These are phyloP conservation scores for Chrysopilus asiliformis DNA, from an alignment of 2,888 invertebrate species.

Conservation along the genomic window DNA sequence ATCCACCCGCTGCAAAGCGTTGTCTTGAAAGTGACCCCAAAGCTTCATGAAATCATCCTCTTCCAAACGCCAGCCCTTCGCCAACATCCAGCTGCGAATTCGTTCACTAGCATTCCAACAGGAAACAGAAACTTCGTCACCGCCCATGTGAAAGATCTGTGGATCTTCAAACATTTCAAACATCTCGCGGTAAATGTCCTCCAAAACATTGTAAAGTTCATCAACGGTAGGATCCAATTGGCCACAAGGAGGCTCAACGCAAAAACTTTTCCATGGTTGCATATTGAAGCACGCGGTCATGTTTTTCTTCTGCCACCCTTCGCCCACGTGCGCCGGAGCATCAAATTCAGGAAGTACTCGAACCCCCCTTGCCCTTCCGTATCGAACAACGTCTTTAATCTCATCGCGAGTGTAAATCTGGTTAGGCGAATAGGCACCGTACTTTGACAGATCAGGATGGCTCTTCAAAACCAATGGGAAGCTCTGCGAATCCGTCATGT, in stretches of 20 bases:
- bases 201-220: constrained; percentile 51
- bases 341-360: constrained; percentile 85
- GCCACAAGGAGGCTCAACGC: constrained; percentile 77
- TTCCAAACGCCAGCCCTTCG: constrained; percentile 46
- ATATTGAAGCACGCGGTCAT: constrained; percentile 56
- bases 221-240: constrained; percentile 64
- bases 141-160: constrained; percentile 80
- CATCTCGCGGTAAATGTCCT: constrained; percentile 65
- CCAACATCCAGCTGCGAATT: constrained; percentile 56
- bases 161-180: constrained; percentile 38
- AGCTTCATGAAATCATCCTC: constrained; percentile 49
- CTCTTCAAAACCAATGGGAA: constrained; percentile 73
- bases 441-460: constrained; percentile 54
- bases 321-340: constrained; percentile 80
- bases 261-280: constrained; percentile 57
- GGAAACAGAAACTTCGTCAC: constrained; percentile 54
- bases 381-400: constrained; percentile 48
- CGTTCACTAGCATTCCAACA: constrained; percentile 65
- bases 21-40: constrained; percentile 60
- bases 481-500: constrained; percentile 85
- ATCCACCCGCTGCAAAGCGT: constrained; percentile 29
- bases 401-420: constrained; percentile 48
- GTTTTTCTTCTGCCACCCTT: constrained; percentile 65
- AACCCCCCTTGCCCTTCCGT: constrained; percentile 61
- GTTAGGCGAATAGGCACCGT: constrained; percentile 65